Evolutionary conservation across 2,888 invertebrate genomes (phyloP).

Genomic region (Malacosoma neustria): DNA sequence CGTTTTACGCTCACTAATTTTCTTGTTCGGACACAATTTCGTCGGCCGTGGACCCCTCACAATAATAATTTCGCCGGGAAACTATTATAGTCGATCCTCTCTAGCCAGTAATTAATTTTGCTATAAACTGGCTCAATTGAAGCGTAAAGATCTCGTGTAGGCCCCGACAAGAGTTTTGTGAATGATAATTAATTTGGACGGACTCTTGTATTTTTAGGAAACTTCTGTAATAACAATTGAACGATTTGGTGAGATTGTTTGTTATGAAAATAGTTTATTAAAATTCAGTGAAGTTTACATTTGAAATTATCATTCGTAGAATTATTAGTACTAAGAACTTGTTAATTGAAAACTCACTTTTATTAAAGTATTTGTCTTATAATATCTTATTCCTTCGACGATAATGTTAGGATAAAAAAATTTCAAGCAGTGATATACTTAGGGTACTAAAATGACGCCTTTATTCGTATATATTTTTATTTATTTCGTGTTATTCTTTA

Average conservation of each 20-base stretch:
- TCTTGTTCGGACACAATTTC: conserved; percentile 74
- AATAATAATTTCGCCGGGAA: conserved; percentile 69
- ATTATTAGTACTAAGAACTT: too few species aligned
- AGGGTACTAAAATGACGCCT: too few species aligned
- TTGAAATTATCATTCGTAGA: not conserved
- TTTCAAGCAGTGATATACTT: too few species aligned
- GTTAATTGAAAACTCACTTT: too few species aligned
- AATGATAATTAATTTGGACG: conserved; percentile 58
- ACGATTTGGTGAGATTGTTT: conserved; percentile 15
- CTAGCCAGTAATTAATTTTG: conserved; percentile 71
- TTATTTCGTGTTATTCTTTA: too few species aligned
- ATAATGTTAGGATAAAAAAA: too few species aligned
- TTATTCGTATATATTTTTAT: too few species aligned
- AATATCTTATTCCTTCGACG: too few species aligned
- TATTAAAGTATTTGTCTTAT: too few species aligned
- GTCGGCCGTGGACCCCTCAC: conserved; percentile 51
- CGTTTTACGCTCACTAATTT: conserved; percentile 74
- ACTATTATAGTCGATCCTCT: conserved; percentile 72
- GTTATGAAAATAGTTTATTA: conserved; percentile 7
- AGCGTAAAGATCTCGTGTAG: conserved; percentile 68
- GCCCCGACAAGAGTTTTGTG: conserved; percentile 48
- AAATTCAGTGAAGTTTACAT: not conserved
- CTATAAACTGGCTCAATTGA: conserved; percentile 71
- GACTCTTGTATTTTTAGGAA: conserved; percentile 45
- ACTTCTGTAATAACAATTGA: conserved; percentile 28